Evolutionary conservation across 2,797 vertebrate genomes (phyloP).

Genomic region (Cacajao melanocephalus): DNA sequence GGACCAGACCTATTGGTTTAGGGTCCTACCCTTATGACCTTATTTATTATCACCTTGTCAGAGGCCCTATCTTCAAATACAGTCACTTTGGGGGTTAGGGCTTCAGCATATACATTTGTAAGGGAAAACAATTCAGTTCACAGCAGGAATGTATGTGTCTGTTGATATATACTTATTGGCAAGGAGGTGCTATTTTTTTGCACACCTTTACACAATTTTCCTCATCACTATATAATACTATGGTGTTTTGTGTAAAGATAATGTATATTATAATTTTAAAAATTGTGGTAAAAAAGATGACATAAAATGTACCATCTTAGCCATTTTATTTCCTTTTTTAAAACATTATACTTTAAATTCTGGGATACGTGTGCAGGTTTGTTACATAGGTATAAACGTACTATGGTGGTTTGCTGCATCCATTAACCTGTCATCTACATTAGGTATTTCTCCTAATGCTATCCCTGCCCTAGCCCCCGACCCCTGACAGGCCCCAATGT

Average conservation of each 20-base stretch:
- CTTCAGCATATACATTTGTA: too few species aligned
- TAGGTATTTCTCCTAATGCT: too few species aligned
- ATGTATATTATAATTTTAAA: background rate
- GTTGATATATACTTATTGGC: background rate
- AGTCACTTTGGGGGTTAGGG: too few species aligned
- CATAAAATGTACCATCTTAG: background rate
- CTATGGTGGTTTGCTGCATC: too few species aligned
- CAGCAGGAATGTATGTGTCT: background rate
- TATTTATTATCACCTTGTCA: too few species aligned
- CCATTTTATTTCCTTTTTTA: too few species aligned
- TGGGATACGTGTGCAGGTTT: too few species aligned
- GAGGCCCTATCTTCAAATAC: too few species aligned
- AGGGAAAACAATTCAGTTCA: background rate
- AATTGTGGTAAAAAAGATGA: background rate
- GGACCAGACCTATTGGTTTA: background rate
- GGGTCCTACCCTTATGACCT: background rate
- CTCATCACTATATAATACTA: background rate
- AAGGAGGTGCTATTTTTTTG: background rate
- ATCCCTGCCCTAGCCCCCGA: too few species aligned
- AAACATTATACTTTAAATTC: background rate
- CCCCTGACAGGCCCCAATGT: too few species aligned
- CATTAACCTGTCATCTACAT: too few species aligned
- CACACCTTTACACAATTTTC: background rate
- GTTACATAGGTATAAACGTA: too few species aligned
- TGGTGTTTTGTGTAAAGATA: background rate